A percentile compares a stretch with the other conserved stretches of the same genome.
Conservation (phyloP, 2,888 invertebrate genomes). For the Rhingia rostrata region DNA sequence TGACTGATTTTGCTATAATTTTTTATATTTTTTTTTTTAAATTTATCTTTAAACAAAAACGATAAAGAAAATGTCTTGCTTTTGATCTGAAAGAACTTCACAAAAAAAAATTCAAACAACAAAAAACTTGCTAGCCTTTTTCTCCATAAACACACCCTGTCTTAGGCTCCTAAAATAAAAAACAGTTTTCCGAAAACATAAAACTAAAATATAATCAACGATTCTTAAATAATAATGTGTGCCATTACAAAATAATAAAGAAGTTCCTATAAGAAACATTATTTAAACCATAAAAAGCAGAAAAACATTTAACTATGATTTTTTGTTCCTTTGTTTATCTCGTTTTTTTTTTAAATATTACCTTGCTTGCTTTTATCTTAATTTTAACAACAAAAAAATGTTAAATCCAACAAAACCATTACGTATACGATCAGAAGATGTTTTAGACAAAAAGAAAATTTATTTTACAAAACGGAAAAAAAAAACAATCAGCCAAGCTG, state of each 20-base stretch:
- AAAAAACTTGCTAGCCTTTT: slow-evolving; percentile 5
- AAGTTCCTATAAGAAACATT: slow-evolving; percentile 72
- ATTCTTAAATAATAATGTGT: slow-evolving; percentile 68
- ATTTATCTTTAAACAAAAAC: slow-evolving; percentile 9
- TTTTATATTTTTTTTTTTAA: neutral
- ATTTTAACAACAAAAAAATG: slow-evolving; percentile 7
- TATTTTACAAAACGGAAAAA: slow-evolving; percentile 16
- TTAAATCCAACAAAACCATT: slow-evolving; percentile 44
- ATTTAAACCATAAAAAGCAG: slow-evolving; percentile 50
- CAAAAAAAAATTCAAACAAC: slow-evolving; percentile 1
- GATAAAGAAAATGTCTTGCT: slow-evolving; percentile 42
- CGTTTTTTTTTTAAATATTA: neutral
- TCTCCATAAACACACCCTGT: neutral
- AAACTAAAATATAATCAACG: slow-evolving; percentile 43
- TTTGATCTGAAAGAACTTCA: slow-evolving; percentile 31
- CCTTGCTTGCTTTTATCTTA: slow-evolving; percentile 65
- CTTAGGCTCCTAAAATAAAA: slow-evolving; percentile 33
- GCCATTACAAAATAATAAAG: slow-evolving; percentile 70
- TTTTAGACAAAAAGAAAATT: slow-evolving; percentile 25
- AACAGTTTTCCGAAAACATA: slow-evolving; percentile 41
- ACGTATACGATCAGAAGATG: slow-evolving; percentile 58
- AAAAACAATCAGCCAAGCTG: slow-evolving; percentile 57
- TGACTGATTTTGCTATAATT: slow-evolving; percentile 32
- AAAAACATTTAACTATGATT: slow-evolving; percentile 29
- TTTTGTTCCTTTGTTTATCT: slow-evolving; percentile 1